Evolutionary conservation across 2,113 vertebrate genomes (phyloP).

Genomic region (Gallinago paraguaiae): DNA sequence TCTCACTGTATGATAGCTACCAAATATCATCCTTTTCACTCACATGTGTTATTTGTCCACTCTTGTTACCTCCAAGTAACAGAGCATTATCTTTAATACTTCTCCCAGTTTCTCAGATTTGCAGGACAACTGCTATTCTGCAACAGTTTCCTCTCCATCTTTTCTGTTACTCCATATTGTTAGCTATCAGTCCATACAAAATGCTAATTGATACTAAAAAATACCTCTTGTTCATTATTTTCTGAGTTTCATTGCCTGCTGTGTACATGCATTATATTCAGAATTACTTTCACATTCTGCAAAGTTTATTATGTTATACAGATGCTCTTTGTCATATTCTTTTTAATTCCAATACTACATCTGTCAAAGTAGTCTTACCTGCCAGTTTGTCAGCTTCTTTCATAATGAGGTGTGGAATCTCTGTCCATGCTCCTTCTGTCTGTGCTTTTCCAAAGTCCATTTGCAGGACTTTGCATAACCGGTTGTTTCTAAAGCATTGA

Average conservation of each 20-base stretch:
- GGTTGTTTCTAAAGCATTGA: neutral
- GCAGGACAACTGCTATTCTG: neutral
- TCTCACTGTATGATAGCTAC: neutral
- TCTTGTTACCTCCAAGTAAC: neutral
- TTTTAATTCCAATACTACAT: neutral
- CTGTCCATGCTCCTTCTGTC: neutral
- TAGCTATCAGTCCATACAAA: neutral
- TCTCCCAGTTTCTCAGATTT: neutral
- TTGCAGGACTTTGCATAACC: neutral
- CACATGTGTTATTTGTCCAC: neutral
- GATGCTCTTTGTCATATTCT: neutral
- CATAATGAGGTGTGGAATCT: neutral
- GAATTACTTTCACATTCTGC: neutral
- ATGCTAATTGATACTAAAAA: neutral
- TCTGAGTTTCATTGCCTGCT: neutral
- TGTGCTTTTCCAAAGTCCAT: neutral
- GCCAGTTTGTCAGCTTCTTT: neutral
- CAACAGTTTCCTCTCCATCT: neutral
- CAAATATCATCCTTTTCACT: neutral
- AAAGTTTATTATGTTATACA: neutral
- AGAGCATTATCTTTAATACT: neutral
- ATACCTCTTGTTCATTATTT: neutral
- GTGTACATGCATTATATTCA: neutral
- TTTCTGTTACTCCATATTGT: neutral
- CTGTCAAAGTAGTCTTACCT: neutral